phyloP scores from a whole-genome alignment of 2,888 invertebrate genomes.

The Cordilura impudica region DNA sequence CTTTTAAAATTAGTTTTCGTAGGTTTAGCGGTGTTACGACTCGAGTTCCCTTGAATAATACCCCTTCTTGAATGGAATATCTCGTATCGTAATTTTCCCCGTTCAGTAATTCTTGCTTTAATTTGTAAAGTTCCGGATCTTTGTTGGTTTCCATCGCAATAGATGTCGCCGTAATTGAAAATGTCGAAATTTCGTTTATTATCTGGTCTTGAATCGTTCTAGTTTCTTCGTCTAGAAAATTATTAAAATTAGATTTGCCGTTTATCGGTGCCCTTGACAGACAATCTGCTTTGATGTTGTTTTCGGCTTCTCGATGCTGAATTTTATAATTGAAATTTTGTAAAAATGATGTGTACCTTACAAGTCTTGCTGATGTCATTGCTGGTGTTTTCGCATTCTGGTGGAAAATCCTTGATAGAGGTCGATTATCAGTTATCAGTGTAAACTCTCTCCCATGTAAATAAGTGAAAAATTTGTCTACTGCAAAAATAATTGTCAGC shows the following conservation, averaged over 20 bases:
- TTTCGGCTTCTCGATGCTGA: too few species aligned
- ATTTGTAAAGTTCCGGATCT: constrained; percentile 6
- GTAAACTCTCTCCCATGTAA: not conserved
- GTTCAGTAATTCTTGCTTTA: constrained; percentile 2
- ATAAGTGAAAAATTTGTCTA: constrained; percentile 19
- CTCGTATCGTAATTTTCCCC: constrained; percentile 5
- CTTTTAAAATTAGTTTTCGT: constrained; percentile 23
- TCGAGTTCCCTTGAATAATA: constrained; percentile 27
- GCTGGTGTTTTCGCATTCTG: too few species aligned
- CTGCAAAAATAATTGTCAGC: constrained; percentile 15
- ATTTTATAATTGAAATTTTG: too few species aligned
- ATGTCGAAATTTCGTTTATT: constrained; percentile 37
- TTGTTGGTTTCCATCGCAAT: constrained; percentile 11
- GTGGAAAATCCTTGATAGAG: too few species aligned
- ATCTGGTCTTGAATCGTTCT: constrained; percentile 4
- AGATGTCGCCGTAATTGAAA: constrained; percentile 22
- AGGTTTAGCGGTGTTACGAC: not conserved
- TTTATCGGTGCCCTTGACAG: too few species aligned
- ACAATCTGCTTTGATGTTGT: too few species aligned
- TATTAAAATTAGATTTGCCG: constrained; percentile 9
- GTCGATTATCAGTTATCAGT: too few species aligned
- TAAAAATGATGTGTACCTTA: too few species aligned
- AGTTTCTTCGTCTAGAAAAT: constrained; percentile 14
- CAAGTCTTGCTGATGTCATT: too few species aligned
- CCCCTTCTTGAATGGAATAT: constrained; percentile 12